Evolutionary conservation across 2,888 invertebrate species (phyloP).

Genomic region (Plusia festucae): DNA sequence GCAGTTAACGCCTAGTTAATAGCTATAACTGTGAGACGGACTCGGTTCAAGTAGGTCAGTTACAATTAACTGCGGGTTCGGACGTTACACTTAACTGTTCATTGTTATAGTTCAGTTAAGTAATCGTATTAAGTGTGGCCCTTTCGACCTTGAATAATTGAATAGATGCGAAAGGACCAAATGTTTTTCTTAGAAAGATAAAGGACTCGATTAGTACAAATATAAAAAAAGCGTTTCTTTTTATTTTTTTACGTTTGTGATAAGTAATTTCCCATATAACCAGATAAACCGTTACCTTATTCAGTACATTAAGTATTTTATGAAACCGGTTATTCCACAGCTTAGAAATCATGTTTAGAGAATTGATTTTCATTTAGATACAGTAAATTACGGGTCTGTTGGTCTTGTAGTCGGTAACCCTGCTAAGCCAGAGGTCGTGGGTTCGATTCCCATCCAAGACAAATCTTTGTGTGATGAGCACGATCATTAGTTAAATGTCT

Average conservation of each 20-base stretch:
- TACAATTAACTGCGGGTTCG: neutral
- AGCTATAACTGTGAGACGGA: neutral
- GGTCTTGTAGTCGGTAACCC: too few species aligned
- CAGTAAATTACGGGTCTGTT: too few species aligned
- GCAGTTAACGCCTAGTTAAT: neutral
- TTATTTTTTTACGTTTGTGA: neutral
- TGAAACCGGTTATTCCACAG: neutral
- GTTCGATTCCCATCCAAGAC: too few species aligned
- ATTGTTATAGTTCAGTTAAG: slow-evolving; percentile 1
- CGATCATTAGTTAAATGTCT: too few species aligned
- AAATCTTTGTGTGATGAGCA: too few species aligned
- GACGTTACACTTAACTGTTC: neutral
- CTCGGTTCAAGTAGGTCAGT: slow-evolving; percentile 1
- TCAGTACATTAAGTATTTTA: slow-evolving; percentile 2
- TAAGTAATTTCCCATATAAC: neutral
- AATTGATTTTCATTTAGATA: neutral
- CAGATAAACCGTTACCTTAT: slow-evolving; percentile 2
- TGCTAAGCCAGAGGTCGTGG: too few species aligned
- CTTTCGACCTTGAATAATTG: neutral
- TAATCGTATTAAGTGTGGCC: neutral
- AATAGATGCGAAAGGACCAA: neutral
- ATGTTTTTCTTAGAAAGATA: neutral
- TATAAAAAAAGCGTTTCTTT: neutral
- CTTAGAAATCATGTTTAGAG: neutral
- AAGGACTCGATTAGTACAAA: neutral